A percentile compares a stretch with the other conserved stretches of the same genome.
Conservation (phyloP, 1,140 invertebrate species). For the Arion vulgaris region DNA sequence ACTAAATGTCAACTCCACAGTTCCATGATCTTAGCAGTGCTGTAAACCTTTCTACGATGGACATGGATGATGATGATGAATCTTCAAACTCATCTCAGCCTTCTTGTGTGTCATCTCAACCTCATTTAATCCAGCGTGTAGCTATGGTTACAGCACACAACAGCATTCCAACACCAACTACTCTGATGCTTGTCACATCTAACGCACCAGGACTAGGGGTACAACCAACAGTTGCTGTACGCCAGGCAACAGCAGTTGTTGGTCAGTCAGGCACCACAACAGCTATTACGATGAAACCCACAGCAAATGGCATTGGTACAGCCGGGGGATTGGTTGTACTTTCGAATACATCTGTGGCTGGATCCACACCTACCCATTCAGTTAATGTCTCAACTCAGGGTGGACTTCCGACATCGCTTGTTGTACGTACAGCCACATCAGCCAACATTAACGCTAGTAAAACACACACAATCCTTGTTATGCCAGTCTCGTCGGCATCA, state of each 20-base stretch:
- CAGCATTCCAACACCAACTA: slow-evolving; percentile 46
- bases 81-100: slow-evolving; percentile 39
- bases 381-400: slow-evolving; percentile 48
- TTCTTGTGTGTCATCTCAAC: slow-evolving; percentile 60
- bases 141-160: slow-evolving; percentile 49
- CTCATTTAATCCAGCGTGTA: slow-evolving; percentile 42
- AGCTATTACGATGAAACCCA: slow-evolving; percentile 46
- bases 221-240: slow-evolving; percentile 31
- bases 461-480: slow-evolving; percentile 65
- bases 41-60: slow-evolving; percentile 77
- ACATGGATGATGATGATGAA: slow-evolving; percentile 45
- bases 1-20: slow-evolving; percentile 73
- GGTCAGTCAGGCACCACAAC: slow-evolving; percentile 40
- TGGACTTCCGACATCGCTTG: slow-evolving; percentile 54
- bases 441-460: slow-evolving; percentile 54
- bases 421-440: slow-evolving; percentile 56
- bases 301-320: slow-evolving; percentile 44
- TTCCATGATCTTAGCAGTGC: slow-evolving; percentile 95
- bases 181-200: slow-evolving; percentile 52
- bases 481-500: slow-evolving; percentile 63
- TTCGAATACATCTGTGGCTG: slow-evolving; percentile 43
- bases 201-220: slow-evolving; percentile 38
- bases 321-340: slow-evolving; percentile 60
- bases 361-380: slow-evolving; percentile 46
- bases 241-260: slow-evolving; percentile 30